Conservation (phyloP, 2,113 vertebrate species). For the Bufo gargarizans region DNA sequence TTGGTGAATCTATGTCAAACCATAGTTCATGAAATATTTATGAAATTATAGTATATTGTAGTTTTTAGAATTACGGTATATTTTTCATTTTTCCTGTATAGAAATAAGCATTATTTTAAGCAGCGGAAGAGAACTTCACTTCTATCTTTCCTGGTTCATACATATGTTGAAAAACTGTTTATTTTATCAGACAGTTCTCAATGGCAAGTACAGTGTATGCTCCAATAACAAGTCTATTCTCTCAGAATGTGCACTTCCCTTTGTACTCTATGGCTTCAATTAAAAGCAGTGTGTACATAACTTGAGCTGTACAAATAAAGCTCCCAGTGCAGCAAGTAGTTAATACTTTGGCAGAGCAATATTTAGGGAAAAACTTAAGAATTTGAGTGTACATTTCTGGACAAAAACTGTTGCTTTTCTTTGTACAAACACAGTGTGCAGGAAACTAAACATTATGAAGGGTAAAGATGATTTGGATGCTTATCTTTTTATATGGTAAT, state of each 20-base stretch:
- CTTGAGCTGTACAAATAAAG: conserved; percentile 6
- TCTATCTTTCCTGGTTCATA: background rate
- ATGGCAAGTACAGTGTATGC: background rate
- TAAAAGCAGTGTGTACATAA: background rate
- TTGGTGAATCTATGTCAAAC: background rate
- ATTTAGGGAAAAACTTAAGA: background rate
- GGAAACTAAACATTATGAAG: conserved; percentile 45
- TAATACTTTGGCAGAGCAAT: background rate
- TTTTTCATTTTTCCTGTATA: background rate
- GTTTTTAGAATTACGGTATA: background rate
- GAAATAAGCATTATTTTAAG: background rate
- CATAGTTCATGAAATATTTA: background rate
- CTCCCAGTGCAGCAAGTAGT: background rate
- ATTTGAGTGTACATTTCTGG: background rate
- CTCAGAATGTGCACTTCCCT: background rate
- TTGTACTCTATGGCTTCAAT: background rate
- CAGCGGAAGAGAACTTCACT: background rate
- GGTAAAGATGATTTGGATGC: conserved; percentile 38
- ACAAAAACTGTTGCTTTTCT: conserved; percentile 14
- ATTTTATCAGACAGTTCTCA: background rate
- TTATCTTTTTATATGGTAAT: conserved; percentile 49
- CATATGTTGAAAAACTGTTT: background rate
- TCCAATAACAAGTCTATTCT: background rate
- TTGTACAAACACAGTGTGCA: conserved; percentile 13
- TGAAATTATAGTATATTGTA: background rate